Evolutionary conservation across 2,113 vertebrate species (phyloP).

Genomic region (Tachysurus fulvidraco): DNA sequence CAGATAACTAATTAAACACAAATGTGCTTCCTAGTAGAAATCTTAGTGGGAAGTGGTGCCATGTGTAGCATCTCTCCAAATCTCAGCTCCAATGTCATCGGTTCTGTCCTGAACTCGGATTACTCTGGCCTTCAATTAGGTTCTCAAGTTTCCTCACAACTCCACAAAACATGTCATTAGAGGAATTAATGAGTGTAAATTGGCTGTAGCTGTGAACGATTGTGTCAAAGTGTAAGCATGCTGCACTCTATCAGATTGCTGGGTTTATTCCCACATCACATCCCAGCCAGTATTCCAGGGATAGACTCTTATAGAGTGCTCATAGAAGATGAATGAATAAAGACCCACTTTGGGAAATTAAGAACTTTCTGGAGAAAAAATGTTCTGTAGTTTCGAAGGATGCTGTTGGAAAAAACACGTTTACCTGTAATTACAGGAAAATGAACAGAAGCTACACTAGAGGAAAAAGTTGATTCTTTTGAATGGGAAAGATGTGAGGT

Average conservation of each 20-base stretch:
- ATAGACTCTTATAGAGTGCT: background rate
- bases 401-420: background rate
- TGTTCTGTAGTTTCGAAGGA: background rate
- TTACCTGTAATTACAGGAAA: background rate
- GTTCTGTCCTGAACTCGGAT: background rate
- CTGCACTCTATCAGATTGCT: background rate
- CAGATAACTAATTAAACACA: background rate
- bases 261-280: background rate
- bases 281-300: background rate
- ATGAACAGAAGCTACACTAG: background rate
- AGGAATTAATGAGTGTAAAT: background rate
- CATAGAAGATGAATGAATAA: background rate
- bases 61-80: background rate
- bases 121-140: background rate
- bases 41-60: background rate
- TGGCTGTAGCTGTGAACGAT: background rate
- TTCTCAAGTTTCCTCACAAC: background rate
- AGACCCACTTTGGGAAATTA: background rate
- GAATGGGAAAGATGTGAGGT: too few species aligned
- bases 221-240: background rate
- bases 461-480: background rate
- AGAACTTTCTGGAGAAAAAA: too few species aligned
- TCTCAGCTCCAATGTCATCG: too few species aligned
- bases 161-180: too few species aligned
- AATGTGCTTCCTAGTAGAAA: background rate